A percentile compares a stretch with the other conserved stretches of the same genome.
Conservation (phyloP, 2,797 vertebrate species). For the Caiman crocodilus region DNA sequence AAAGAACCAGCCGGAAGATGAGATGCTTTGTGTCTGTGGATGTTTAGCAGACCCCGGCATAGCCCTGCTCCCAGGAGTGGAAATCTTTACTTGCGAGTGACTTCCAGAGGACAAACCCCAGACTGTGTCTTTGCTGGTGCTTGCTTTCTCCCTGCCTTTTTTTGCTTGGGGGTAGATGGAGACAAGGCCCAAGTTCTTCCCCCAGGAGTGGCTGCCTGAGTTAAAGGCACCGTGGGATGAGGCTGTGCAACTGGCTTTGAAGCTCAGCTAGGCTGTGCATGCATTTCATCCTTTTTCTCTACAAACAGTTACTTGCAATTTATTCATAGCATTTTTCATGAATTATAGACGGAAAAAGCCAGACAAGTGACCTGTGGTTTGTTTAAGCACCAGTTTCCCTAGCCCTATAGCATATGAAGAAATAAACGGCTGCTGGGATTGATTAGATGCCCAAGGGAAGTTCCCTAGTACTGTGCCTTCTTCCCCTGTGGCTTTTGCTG, state of each 20-base stretch:
- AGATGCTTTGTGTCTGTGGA: background rate
- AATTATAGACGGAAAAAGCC: fast-evolving
- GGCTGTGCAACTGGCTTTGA: background rate
- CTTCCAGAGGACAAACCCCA: too few species aligned
- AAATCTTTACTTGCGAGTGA: background rate
- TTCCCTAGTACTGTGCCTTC: background rate
- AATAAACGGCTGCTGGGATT: background rate
- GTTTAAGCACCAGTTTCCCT: background rate
- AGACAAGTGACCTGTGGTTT: background rate
- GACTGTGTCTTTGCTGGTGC: background rate
- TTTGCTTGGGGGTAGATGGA: too few species aligned
- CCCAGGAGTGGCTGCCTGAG: background rate
- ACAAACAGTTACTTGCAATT: background rate
- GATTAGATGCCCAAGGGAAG: background rate
- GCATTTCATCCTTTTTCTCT: background rate
- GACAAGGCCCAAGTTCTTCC: background rate
- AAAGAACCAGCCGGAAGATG: background rate
- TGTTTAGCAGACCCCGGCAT: too few species aligned
- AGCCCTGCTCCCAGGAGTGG: background rate
- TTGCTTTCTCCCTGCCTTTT: background rate
- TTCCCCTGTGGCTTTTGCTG: background rate
- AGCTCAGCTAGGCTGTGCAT: background rate
- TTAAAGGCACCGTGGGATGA: too few species aligned
- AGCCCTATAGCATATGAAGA: background rate
- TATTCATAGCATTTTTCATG: fast-evolving